phyloP scores from a whole-genome alignment of 37 sponge, comb jelly and placozoan species.

The Crambe crambe region DNA sequence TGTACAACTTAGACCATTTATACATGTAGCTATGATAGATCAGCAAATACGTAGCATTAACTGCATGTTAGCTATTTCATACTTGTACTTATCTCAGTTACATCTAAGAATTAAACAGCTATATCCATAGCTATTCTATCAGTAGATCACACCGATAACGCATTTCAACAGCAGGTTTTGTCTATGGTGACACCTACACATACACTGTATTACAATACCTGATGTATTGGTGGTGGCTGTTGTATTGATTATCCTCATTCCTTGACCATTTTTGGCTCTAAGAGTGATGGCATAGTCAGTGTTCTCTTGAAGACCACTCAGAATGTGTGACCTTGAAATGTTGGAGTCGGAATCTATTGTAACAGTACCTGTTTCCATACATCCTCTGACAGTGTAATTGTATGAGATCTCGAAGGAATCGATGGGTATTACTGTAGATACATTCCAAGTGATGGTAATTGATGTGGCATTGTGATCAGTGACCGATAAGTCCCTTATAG shows the following conservation, averaged over 20 bases:
- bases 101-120: no score
- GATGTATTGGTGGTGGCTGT: neutral
- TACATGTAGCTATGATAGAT: no score
- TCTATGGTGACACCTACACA: no score
- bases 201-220: no score
- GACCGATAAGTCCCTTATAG: neutral
- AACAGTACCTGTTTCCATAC: neutral
- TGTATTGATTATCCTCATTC: neutral
- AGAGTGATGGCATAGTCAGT: constrained; percentile 13
- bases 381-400: neutral
- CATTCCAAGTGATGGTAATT: neutral
- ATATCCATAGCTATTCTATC: no score
- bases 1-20: neutral
- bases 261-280: constrained; percentile 1
- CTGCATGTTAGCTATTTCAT: no score
- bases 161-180: no score
- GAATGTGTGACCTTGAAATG: neutral
- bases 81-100: no score
- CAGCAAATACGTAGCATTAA: no score
- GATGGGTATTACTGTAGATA: neutral
- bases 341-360: no score
- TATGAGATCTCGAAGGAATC: neutral
- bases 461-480: neutral
- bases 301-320: neutral
- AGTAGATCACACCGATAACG: no score